Base-by-base conservation (phyloP, 1,140 invertebrate species). In the Sminthurinus signatus region DNA sequence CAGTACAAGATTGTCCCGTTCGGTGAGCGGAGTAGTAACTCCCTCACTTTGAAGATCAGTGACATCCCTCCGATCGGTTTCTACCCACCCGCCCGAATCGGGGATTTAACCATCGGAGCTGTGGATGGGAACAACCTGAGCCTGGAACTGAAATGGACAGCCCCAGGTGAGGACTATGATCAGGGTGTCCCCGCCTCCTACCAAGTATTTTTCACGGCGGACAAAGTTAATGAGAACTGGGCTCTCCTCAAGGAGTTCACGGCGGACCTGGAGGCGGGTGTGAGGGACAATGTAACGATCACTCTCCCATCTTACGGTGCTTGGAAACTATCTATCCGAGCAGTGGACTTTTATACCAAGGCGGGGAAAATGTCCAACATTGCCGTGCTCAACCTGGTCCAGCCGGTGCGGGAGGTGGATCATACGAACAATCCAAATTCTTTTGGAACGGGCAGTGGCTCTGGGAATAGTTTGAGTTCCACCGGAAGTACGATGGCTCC, bases 101-200 rank as follows among this genome's bases (percentile, higher is more conserved):
- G 78, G 14, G 80, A 82, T 73, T 69, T 82, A 2, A 73, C 67
- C 42, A 74, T 76, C 0, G 71, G 73, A 32, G n/a, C 43, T n/a
- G 55, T 68, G 3, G 77, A 79, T 43, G 65, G 76, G 48, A 78
- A 76, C 62, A 78, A 77, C 1, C 68, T 75, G 48, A 67, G 61
- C 43, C 44, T 67, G 5, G 52, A 62, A 19, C 70, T 83, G 0
- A 73, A 73, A 1, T 83, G 81, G 81, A 82, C 81, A 3, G 78
- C 81, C 15, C 81, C 81, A 3, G 82, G 75, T 19, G 66, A 74
- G 78, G 69, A 80, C 79, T 62, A 67, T 44, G 70, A 72, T 36
- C 67, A 72, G 57, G 70, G 70, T 23, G 60, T 72, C 10, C 21
- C 55, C 19, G 51, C 62, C 27, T 67, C 64, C 15, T 70, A 70